These are phyloP conservation scores for Cettia cetti DNA, from an alignment of 2,113 vertebrate genomes.

Conservation along the genomic window DNA sequence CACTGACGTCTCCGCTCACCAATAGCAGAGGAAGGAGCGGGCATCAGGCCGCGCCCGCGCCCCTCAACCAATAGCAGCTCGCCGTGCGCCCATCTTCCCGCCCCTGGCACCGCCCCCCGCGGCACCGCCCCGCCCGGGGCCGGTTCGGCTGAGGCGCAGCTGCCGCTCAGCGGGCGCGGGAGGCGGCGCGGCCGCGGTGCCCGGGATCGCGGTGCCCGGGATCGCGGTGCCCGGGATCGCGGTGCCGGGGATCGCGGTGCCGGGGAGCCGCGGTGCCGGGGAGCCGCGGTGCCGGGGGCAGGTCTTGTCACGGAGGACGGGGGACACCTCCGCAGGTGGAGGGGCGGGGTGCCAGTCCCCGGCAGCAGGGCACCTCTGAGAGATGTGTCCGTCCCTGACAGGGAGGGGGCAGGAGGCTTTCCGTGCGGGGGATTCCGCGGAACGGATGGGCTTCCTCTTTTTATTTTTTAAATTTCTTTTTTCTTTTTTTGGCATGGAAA, in stretches of 20 bases:
- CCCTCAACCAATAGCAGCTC: neutral
- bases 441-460: neutral
- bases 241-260: too few relatives aligned
- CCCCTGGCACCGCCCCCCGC: neutral
- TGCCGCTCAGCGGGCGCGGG: conserved; percentile 21
- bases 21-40: rapidly evolving
- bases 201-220: neutral
- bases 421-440: neutral
- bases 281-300: neutral
- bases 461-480: neutral
- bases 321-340: neutral
- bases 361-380: neutral
- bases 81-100: rapidly evolving
- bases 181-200: rapidly evolving
- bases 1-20: neutral
- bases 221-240: neutral
- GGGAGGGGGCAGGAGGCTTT: neutral
- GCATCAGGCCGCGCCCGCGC: rapidly evolving
- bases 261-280: rapidly evolving
- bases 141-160: conserved; percentile 54
- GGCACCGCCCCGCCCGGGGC: neutral
- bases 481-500: neutral
- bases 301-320: neutral
- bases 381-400: neutral
- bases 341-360: too few relatives aligned